Conservation (phyloP, 2,113 vertebrate genomes). For the Spea bombifrons region DNA sequence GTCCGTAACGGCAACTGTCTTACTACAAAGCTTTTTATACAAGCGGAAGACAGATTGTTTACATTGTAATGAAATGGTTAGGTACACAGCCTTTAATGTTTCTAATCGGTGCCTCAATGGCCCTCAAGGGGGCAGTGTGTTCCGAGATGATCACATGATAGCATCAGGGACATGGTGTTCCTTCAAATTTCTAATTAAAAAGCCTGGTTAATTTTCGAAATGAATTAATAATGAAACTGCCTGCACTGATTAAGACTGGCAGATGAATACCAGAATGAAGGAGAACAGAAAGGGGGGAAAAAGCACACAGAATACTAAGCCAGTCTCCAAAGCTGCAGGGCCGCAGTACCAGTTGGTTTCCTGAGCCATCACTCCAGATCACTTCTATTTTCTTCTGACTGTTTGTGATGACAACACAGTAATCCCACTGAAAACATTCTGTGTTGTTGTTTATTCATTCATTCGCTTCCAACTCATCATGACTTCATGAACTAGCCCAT, state of each 20-base stretch:
- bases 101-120: background rate
- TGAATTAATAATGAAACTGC: slow-evolving; percentile 46
- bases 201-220: slow-evolving; percentile 42
- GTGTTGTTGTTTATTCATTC: no score
- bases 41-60: no score
- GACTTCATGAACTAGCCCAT: no score
- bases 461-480: no score
- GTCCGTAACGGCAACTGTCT: no score
- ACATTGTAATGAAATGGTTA: slow-evolving; percentile 3
- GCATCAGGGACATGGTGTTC: slow-evolving; percentile 17
- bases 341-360: slow-evolving; percentile 23
- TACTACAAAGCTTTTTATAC: no score
- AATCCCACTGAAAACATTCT: background rate
- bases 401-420: slow-evolving; percentile 20
- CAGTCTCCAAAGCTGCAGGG: slow-evolving; percentile 28
- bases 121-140: slow-evolving; percentile 19
- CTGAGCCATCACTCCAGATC: slow-evolving; percentile 16
- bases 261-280: slow-evolving; percentile 28
- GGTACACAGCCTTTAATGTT: slow-evolving; percentile 1
- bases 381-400: slow-evolving; percentile 23
- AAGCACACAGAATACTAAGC: slow-evolving; percentile 29
- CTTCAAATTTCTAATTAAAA: slow-evolving; percentile 40
- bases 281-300: background rate
- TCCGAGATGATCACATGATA: slow-evolving; percentile 30
- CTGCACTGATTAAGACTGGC: slow-evolving; percentile 42